Evolutionary conservation across 1,140 invertebrate species (phyloP), one percentile per base, ranked within the genome.

Genomic region (Macrotrachela quadricornifera): DNA sequence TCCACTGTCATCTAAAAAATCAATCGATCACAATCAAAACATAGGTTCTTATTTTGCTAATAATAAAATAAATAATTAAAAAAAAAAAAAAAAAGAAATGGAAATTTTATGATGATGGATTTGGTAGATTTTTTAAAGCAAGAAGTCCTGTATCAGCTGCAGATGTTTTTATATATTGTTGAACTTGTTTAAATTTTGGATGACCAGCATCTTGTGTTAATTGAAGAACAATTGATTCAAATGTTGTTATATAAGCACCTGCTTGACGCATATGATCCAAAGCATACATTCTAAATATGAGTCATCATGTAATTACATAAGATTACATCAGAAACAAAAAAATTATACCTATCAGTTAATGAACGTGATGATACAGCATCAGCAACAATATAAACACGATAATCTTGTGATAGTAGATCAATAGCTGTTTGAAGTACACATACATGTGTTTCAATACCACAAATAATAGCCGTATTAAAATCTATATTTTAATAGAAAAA

Each of bases 341-440:
- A 2, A 4, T 30, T 30, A 8, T 30, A 30, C 21, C 21, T 30
- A 63, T 79, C 78, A 9, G 73, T 69, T 63, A 73, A 69, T 45
- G 67, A 71, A 16, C 78, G 59, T 11, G 84, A 87, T 1, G 80
- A 79, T 50, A 77, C 77, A 39, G 81, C 85, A 68, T 91, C 85
- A 18, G 82, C 85, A 11, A 87, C 73, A 30, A 86, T 70, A 69
- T 90, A 85, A 0, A 90, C 84, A 59, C 77, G 70, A 52, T 74
- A 75, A 15, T 76, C 76, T 51, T 73, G 69, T n/a, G 76, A 74
- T 14, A 82, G 61, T 0, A 88, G 68, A 68, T 85, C 81, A 42
- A 86, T 77, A 0, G 80, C 81, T 0, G 85, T 87, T 62, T 85
- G 82, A 62, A 86, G 82, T 11, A 91, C 74, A 64, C 85, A 90